phyloP scores from a whole-genome alignment of 2,113 vertebrate species.

The Diphyllodes magnificus region DNA sequence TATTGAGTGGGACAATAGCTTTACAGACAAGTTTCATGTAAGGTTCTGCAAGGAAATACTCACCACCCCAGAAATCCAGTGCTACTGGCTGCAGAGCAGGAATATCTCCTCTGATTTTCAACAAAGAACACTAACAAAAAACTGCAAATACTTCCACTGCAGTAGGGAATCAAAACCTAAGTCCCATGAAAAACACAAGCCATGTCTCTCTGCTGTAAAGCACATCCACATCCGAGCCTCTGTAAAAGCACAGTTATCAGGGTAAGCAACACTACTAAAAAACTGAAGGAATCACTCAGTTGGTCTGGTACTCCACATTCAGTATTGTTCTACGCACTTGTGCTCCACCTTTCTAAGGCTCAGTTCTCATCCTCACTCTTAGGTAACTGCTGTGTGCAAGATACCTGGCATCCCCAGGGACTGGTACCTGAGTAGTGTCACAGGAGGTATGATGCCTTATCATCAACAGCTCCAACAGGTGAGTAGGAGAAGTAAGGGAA shows the following conservation, averaged over 20 bases:
- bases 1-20: not conserved
- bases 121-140: not conserved
- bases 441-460: accelerated
- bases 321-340: not conserved
- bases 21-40: not conserved
- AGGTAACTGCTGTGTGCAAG: not conserved
- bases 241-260: not conserved
- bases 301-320: not conserved
- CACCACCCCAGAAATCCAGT: not conserved
- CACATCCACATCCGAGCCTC: not conserved
- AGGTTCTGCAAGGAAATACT: not conserved
- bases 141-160: not conserved
- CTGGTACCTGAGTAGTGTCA: not conserved
- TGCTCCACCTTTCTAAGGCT: not conserved
- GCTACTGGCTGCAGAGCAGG: not conserved
- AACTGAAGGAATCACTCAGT: not conserved
- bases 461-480: not conserved
- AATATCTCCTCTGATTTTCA: not conserved
- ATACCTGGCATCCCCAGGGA: not conserved
- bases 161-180: not conserved
- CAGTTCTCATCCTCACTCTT: not conserved
- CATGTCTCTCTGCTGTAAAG: not conserved
- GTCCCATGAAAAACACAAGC: not conserved
- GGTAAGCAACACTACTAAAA: not conserved
- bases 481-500: not conserved